A percentile compares a stretch with the other conserved stretches of the same genome.
These are phyloP conservation scores for Trileptium ribeirensis DNA, from an alignment of 2,888 invertebrate genomes.

Conservation along the genomic window DNA sequence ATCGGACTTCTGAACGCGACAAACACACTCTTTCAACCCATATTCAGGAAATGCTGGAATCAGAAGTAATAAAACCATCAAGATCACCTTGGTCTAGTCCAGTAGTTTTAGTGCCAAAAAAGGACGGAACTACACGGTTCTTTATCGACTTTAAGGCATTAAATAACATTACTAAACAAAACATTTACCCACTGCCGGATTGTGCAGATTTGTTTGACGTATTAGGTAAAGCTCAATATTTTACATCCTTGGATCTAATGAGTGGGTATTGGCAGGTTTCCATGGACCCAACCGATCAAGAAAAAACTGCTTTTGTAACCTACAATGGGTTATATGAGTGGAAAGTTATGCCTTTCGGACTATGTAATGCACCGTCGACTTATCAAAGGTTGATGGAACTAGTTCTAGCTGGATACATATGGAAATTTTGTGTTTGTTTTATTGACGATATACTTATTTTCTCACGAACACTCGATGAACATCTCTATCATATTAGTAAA, in stretches of 20 bases:
- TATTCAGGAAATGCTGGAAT: neutral
- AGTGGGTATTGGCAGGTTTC: slow-evolving; percentile 26
- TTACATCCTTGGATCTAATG: slow-evolving; percentile 20
- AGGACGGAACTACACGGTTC: neutral
- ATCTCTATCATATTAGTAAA: neutral
- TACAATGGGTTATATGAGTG: slow-evolving; percentile 35
- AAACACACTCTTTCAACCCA: neutral
- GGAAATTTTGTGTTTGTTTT: neutral
- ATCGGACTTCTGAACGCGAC: neutral
- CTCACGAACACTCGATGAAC: neutral
- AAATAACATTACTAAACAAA: no score
- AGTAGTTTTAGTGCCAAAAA: neutral
- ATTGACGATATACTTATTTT: slow-evolving; percentile 19
- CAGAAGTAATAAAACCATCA: neutral
- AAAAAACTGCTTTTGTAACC: no score
- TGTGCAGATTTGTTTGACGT: neutral
- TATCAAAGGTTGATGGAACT: slow-evolving; percentile 29
- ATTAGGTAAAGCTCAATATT: slow-evolving; percentile 10
- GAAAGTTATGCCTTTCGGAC: slow-evolving; percentile 30
- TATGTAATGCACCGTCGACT: slow-evolving; percentile 31
- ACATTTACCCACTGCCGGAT: no score
- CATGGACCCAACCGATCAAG: no score
- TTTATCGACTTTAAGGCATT: neutral
- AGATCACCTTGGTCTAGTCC: slow-evolving; percentile 1
- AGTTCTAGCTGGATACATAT: neutral